A percentile compares a stretch with the other conserved stretches of the same genome.
Evolutionary conservation across 2,888 invertebrate genomes (phyloP).

Genomic region (Hirtodrosophila cameraria): DNA sequence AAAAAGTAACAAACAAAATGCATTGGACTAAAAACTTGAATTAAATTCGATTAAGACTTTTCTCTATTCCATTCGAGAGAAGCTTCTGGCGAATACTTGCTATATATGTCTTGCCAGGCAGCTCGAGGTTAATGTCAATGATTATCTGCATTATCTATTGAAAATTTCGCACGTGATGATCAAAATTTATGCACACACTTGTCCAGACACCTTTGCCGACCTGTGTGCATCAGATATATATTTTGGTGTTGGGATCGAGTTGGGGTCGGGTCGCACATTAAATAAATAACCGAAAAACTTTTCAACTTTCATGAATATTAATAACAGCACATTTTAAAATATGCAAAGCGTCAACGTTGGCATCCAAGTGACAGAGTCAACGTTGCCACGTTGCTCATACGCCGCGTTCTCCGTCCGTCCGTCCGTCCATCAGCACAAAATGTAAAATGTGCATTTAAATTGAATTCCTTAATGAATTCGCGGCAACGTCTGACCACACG

Average conservation of each 20-base stretch:
- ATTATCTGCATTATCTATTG: slow-evolving; percentile 60
- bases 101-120: background rate
- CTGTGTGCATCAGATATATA: slow-evolving; percentile 20
- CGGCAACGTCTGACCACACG: slow-evolving; percentile 47
- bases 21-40: slow-evolving; percentile 51
- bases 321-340: slow-evolving; percentile 64
- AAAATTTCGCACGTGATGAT: slow-evolving; percentile 45
- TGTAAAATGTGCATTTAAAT: slow-evolving; percentile 75
- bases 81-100: background rate
- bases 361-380: slow-evolving; percentile 50
- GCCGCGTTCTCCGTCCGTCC: slow-evolving; percentile 44
- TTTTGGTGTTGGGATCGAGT: background rate
- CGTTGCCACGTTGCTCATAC: slow-evolving; percentile 55
- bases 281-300: slow-evolving; percentile 78
- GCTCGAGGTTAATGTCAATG: slow-evolving; percentile 50
- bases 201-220: slow-evolving; percentile 26
- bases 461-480: slow-evolving; percentile 76
- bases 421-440: slow-evolving; percentile 50
- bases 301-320: slow-evolving; percentile 78
- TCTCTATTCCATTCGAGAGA: background rate
- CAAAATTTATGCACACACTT: slow-evolving; percentile 57
- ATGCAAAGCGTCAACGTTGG: slow-evolving; percentile 42
- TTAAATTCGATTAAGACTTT: slow-evolving; percentile 62
- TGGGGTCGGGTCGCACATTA: slow-evolving; percentile 49
- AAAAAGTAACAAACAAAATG: slow-evolving; percentile 36